Evolutionary conservation across 2,888 invertebrate genomes (phyloP).

Genomic region (Pedicia rivosa): DNA sequence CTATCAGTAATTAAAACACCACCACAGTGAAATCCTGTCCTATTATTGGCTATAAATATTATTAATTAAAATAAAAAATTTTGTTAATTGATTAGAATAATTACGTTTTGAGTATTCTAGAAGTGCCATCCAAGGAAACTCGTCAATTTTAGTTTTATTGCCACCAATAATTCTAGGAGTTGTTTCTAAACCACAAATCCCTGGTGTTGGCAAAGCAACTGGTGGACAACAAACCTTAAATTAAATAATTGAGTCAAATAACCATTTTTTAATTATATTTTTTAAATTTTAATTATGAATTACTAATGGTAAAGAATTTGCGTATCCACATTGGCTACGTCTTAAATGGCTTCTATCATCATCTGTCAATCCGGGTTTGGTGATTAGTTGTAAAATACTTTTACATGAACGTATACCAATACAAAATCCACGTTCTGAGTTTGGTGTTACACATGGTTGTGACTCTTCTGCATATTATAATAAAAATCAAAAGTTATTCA

Average conservation of each 20-base stretch:
- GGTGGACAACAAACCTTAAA: conserved; percentile 1
- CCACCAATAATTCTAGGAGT: conserved; percentile 40
- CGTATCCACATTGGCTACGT: conserved; percentile 4
- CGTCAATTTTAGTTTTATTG: conserved; percentile 34
- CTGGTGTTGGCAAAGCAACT: not conserved
- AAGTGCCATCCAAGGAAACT: conserved; percentile 31
- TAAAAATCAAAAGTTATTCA: too few relatives aligned
- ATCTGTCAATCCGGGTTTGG: conserved; percentile 24
- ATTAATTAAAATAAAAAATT: not conserved
- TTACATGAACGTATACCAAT: conserved; percentile 21
- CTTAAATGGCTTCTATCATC: not conserved
- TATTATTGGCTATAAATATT: conserved; percentile 31
- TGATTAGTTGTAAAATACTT: conserved; percentile 26
- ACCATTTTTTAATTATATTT: conserved; percentile 1
- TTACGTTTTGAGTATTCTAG: conserved; percentile 25
- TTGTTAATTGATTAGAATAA: not conserved
- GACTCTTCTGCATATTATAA: too few relatives aligned
- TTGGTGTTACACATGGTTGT: conserved; percentile 21
- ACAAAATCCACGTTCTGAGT: conserved; percentile 23
- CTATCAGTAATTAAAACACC: conserved; percentile 9
- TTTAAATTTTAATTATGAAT: not conserved
- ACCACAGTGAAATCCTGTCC: conserved; percentile 45
- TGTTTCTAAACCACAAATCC: conserved; percentile 2
- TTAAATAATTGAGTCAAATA: not conserved
- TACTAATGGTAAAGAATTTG: conserved; percentile 1